Evolutionary conservation across 2,797 vertebrate genomes (phyloP).

Genomic region (Sebastes oblongus): DNA sequence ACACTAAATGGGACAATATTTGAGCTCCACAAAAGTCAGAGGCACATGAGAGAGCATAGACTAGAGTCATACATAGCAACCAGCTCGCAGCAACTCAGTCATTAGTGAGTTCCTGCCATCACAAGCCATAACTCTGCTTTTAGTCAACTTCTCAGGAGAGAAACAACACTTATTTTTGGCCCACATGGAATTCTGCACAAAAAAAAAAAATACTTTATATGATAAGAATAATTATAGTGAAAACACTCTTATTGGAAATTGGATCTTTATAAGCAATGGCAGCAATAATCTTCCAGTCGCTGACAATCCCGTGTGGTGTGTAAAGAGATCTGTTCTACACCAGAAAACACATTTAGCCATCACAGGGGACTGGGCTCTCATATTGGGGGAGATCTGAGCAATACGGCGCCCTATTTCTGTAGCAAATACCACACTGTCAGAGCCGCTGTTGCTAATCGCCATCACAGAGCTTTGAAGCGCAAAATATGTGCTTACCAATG

Average conservation of each 20-base stretch:
- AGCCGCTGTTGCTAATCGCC: conserved; percentile 17
- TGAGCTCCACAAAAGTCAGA: conserved; percentile 36
- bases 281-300: neutral
- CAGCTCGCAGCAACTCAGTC: conserved; percentile 28
- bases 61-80: conserved; percentile 28
- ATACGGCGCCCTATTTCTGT: conserved; percentile 1
- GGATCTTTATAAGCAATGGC: neutral
- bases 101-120: conserved; percentile 39
- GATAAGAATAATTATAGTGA: conserved; percentile 2
- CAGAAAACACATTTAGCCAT: conserved; percentile 21
- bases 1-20: conserved; percentile 56
- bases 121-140: conserved; percentile 18
- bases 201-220: neutral
- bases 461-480: conserved; percentile 30
- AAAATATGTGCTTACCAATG: neutral
- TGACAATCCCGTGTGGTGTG: neutral
- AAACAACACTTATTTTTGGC: conserved; percentile 17
- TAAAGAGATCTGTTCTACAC: conserved; percentile 19
- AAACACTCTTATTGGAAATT: neutral
- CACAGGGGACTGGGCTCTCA: conserved; percentile 8
- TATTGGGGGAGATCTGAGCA: conserved; percentile 8
- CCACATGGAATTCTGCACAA: neutral
- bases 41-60: conserved; percentile 26
- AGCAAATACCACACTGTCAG: conserved; percentile 43
- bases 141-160: conserved; percentile 5